Evolutionary conservation across 1,140 invertebrate genomes (phyloP), one percentile per base, ranked within the genome.

Genomic region (Mizuhopecten yessoensis): DNA sequence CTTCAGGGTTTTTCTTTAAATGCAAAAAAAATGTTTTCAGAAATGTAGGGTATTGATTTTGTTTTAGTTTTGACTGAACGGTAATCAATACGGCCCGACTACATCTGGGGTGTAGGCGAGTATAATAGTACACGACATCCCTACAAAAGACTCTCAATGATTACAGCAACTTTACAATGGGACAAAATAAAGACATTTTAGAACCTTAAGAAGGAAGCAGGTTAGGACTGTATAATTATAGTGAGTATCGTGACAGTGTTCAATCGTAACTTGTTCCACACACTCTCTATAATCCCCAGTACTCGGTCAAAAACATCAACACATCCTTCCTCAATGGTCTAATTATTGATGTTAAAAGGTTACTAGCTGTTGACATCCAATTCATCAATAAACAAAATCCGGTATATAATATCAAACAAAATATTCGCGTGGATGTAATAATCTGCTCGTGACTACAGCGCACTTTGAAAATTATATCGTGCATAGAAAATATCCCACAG

Each of bases 151-250:
- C 23, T 75, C 11, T 29, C n/a, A 75, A 75, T 75, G 57, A 75
- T 75, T 75, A 75, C 57, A 75, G 57, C 23, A 75, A 75, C n/a
- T n/a, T 29, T 7, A 75, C 57, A 75, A 75, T 75, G 57, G n/a
- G 9, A 29, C 23, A n/a, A 75, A 75, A 75, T 75, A 75, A 75
- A 75, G 57, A 29, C 23, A 75, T 75, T 75, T 75, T 75, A 29
- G 23, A 75, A 75, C n/a, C 29, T n/a, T 75, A 75, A 75, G 57
- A 29, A 75, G 57, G 57, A 75, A 29, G 57, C 57, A 75, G 57
- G 57, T 29, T 23, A 75, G 17, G 57, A 13, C 57, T 75, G n/a
- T n/a, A 49, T 49, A 5, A 75, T 75, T 45, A 45, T 20, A 17
- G 1, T 15, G 42, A 75, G 29, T 75, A 75, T n/a, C 57, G 57